Evolutionary conservation across 1,140 invertebrate genomes (phyloP).

Genomic region (Cyclina sinensis): DNA sequence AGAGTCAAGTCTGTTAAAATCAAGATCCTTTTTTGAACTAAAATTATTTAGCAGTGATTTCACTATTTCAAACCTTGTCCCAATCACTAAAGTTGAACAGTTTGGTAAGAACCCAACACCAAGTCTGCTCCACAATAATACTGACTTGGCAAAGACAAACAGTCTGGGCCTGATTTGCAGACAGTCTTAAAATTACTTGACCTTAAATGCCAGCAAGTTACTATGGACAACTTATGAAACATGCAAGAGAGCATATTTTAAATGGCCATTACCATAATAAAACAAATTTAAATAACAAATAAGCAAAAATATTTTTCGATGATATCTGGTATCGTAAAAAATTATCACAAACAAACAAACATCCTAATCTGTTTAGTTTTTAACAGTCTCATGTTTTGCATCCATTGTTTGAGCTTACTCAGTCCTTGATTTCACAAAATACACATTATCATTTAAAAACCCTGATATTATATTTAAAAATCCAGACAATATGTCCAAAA

Average conservation of each 20-base stretch:
- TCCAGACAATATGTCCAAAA: no score
- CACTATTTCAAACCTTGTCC: no score
- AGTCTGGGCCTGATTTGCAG: no score
- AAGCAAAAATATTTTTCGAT: conserved; percentile 8
- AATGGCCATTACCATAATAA: background rate
- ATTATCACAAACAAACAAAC: conserved; percentile 9
- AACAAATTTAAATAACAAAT: conserved; percentile 17
- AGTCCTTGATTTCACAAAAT: conserved; percentile 21
- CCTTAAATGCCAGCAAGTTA: background rate
- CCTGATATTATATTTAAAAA: background rate
- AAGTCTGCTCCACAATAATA: no score
- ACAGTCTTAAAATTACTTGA: no score
- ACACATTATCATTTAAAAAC: conserved; percentile 6
- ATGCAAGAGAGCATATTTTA: conserved; percentile 6
- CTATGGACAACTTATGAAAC: background rate
- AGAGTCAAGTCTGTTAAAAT: no score
- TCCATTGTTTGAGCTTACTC: conserved; percentile 12
- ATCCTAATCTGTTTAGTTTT: background rate
- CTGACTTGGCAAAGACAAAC: no score
- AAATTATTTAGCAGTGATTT: no score
- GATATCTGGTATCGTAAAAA: conserved; percentile 21
- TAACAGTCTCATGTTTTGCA: background rate
- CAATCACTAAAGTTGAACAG: no score
- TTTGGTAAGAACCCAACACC: no score
- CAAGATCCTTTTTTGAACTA: no score